phyloP scores from a whole-genome alignment of 1,140 invertebrate genomes.

The Spodoptera frugiperda region DNA sequence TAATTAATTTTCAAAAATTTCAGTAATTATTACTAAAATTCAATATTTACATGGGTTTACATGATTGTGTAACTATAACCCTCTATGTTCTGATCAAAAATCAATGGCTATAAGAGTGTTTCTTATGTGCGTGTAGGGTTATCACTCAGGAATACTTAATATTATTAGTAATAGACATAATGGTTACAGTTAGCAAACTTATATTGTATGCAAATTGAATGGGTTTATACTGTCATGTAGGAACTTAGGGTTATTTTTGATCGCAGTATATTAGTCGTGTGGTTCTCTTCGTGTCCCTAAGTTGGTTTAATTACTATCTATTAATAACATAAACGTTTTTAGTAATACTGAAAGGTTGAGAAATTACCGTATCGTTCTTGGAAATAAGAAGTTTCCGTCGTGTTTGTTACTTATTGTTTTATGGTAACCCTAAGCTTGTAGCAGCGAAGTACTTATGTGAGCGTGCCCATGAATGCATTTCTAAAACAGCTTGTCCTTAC shows the following conservation, averaged over 20 bases:
- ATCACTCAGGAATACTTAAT: neutral
- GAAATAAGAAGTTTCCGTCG: too few species aligned
- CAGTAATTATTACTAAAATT: too few species aligned
- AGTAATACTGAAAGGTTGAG: too few species aligned
- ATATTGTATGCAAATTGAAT: slow-evolving; percentile 26
- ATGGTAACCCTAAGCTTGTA: neutral
- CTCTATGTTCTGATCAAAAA: neutral
- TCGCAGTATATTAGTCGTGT: too few species aligned
- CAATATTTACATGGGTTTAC: too few species aligned
- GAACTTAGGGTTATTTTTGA: too few species aligned
- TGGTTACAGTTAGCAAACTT: slow-evolving; percentile 22
- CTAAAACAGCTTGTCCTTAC: slow-evolving; percentile 66
- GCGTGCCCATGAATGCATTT: slow-evolving; percentile 82
- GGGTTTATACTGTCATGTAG: too few species aligned
- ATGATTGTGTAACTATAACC: too few species aligned
- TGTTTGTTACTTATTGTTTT: slow-evolving; percentile 1
- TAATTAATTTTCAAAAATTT: neutral
- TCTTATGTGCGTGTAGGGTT: slow-evolving; percentile 16
- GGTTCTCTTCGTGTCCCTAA: too few species aligned
- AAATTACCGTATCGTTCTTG: too few species aligned
- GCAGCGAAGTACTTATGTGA: slow-evolving; percentile 51
- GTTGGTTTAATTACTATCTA: too few species aligned
- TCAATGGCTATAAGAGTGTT: slow-evolving; percentile 11
- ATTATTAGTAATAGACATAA: neutral
- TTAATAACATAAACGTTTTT: too few species aligned